These are phyloP conservation scores for Neogobius melanostomus DNA, from an alignment of 2,113 vertebrate genomes.

Conservation along the genomic window DNA sequence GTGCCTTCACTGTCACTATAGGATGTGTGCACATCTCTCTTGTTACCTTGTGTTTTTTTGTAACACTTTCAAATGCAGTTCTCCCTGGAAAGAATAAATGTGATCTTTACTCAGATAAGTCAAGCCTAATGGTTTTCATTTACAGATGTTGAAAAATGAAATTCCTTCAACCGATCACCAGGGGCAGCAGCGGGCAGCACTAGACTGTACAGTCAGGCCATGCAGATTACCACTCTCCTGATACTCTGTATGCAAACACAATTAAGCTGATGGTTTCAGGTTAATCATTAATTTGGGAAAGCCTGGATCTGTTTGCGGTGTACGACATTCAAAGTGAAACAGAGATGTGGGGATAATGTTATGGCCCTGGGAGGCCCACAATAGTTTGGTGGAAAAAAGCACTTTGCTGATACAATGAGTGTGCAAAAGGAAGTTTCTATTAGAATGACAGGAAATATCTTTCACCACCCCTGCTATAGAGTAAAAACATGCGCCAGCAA, in stretches of 20 bases:
- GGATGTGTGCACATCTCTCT: conserved; percentile 50
- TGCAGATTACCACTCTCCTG: too few species aligned
- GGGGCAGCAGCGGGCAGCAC: conserved; percentile 64
- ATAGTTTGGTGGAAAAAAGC: neutral
- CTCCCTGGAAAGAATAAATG: conserved; percentile 71
- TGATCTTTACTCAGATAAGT: conserved; percentile 49
- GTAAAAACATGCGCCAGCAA: conserved; percentile 36
- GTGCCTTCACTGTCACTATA: conserved; percentile 42
- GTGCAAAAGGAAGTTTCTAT: conserved; percentile 51
- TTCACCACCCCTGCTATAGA: conserved; percentile 31
- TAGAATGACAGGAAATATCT: conserved; percentile 66
- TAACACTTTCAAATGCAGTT: conserved; percentile 43
- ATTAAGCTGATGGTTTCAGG: too few species aligned
- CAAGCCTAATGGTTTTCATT: conserved; percentile 22
- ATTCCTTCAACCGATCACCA: conserved; percentile 22
- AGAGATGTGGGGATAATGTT: neutral
- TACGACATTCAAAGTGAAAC: neutral
- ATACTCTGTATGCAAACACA: too few species aligned
- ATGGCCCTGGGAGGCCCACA: neutral
- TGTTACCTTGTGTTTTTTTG: conserved; percentile 60
- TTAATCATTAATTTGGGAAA: neutral
- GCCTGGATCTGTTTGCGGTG: neutral
- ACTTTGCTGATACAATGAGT: conserved; percentile 9
- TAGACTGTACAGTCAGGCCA: neutral
- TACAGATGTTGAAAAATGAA: neutral